These are phyloP conservation scores for Anarsia innoxiella DNA, from an alignment of 2,888 invertebrate species.

Conservation along the genomic window DNA sequence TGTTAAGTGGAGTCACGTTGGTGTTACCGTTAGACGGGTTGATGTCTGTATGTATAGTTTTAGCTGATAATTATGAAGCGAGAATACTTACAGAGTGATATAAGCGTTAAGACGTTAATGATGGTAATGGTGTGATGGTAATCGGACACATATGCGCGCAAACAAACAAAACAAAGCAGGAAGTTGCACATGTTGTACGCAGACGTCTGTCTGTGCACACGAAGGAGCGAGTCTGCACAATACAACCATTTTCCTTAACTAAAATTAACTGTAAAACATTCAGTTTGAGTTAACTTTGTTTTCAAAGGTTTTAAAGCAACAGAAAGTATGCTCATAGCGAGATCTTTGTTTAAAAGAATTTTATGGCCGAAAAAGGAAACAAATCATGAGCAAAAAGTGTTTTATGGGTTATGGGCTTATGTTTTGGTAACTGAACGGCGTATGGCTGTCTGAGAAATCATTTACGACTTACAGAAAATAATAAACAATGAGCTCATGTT, in stretches of 20 bases:
- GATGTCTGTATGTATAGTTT: slow-evolving; percentile 10
- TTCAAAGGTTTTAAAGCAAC: too few relatives aligned
- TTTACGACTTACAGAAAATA: too few relatives aligned
- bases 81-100: slow-evolving; percentile 9
- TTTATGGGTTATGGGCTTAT: too few relatives aligned
- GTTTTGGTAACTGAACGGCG: too few relatives aligned
- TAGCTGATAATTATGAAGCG: slow-evolving; percentile 7
- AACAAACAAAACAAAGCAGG: slow-evolving; percentile 34
- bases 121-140: slow-evolving; percentile 25
- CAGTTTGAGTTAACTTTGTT: too few relatives aligned
- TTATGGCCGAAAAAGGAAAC: too few relatives aligned
- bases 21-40: slow-evolving; percentile 31
- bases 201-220: neutral
- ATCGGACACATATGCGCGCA: slow-evolving; percentile 36
- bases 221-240: slow-evolving; percentile 1
- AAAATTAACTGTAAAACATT: too few relatives aligned
- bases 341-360: too few relatives aligned
- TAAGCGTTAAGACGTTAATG: slow-evolving; percentile 14
- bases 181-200: slow-evolving; percentile 36
- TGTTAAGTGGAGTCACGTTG: slow-evolving; percentile 30
- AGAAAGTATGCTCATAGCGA: too few relatives aligned
- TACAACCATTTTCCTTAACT: slow-evolving; percentile 1
- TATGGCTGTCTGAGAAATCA: too few relatives aligned
- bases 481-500: too few relatives aligned
- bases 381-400: too few relatives aligned